Evolutionary conservation across 1,140 invertebrate genomes (phyloP).

Genomic region (Macrobrachium rosenbergii): DNA sequence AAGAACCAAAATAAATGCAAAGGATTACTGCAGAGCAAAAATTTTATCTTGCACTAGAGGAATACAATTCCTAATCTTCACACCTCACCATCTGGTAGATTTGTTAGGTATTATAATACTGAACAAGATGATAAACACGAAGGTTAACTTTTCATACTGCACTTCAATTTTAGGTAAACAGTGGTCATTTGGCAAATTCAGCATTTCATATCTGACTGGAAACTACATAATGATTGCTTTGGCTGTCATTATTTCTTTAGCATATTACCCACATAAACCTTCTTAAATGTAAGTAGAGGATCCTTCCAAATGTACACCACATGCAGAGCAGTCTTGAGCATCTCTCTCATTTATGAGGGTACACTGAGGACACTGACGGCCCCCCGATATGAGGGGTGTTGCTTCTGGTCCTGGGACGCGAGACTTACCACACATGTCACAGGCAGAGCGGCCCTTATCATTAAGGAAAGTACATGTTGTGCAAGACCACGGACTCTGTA

Average conservation of each 20-base stretch:
- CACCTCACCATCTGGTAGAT: too few relatives aligned
- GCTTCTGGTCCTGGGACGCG: constrained; percentile 75
- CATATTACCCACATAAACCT: constrained; percentile 2
- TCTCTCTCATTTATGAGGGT: constrained; percentile 84
- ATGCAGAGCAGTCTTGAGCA: constrained; percentile 78
- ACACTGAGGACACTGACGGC: constrained; percentile 81
- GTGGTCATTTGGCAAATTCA: constrained; percentile 23
- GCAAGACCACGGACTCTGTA: constrained; percentile 76
- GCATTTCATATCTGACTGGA: constrained; percentile 17
- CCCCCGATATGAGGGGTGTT: constrained; percentile 80
- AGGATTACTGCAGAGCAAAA: too few relatives aligned
- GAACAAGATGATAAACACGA: not conserved
- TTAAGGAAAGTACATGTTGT: constrained; percentile 82
- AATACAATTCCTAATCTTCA: too few relatives aligned
- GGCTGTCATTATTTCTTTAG: constrained; percentile 5
- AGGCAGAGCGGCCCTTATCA: constrained; percentile 73
- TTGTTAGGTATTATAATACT: too few relatives aligned
- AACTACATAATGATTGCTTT: constrained; percentile 54
- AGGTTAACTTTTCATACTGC: not conserved
- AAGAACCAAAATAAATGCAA: too few relatives aligned
- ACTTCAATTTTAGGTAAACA: constrained; percentile 23
- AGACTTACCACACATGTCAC: constrained; percentile 84
- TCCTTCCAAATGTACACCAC: constrained; percentile 78
- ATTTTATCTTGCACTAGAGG: too few relatives aligned
- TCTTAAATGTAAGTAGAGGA: constrained; percentile 82